Evolutionary conservation across 2,113 vertebrate species (phyloP).

Genomic region (Heterocephalus glaber): DNA sequence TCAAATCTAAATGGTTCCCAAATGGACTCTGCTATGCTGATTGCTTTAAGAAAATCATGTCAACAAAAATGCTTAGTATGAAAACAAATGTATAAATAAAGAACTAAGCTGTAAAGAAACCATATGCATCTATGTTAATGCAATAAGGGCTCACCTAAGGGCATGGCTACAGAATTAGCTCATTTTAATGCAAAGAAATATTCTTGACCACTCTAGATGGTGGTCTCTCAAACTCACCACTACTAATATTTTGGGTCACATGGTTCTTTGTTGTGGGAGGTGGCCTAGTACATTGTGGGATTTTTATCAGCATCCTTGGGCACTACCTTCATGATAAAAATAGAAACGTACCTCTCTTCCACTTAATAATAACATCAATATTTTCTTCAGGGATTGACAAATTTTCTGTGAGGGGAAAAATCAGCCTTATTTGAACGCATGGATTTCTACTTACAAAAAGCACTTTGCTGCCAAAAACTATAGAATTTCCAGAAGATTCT

Average conservation of each 20-base stretch:
- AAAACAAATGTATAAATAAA: background rate
- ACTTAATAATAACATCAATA: background rate
- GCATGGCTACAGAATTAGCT: background rate
- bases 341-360: background rate
- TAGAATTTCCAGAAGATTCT: background rate
- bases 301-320: background rate
- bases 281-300: too few relatives aligned
- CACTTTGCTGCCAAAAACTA: background rate
- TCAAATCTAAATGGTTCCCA: background rate
- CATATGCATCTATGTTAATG: background rate
- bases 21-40: background rate
- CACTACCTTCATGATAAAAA: too few relatives aligned
- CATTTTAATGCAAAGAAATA: background rate
- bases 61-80: background rate
- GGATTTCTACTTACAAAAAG: background rate
- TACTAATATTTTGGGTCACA: background rate
- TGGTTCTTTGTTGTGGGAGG: background rate
- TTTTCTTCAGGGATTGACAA: background rate
- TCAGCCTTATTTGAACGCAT: background rate
- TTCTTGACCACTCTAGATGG: background rate
- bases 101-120: background rate
- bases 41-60: background rate
- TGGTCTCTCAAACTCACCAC: fast-evolving
- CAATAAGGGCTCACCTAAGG: background rate
- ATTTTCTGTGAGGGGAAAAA: background rate